Base-by-base conservation (phyloP, 2,888 invertebrate genomes). In the Oxystoma pomonae region DNA sequence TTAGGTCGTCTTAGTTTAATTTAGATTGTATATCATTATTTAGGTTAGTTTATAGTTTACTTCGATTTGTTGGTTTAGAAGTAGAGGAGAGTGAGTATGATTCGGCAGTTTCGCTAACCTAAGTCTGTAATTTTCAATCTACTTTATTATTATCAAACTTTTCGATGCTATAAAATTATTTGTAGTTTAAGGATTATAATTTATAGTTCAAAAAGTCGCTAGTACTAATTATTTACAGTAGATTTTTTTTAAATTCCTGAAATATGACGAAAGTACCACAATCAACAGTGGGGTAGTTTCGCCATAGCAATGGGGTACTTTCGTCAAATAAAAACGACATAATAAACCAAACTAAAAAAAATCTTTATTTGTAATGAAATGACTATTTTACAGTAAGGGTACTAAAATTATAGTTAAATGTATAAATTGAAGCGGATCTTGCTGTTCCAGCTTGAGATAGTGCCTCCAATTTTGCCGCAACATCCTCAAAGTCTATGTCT, bases 301-400 rank as follows among this genome's bases (percentile, higher is more conserved):
- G 55, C n/a, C 60, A 20, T 55, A 22, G 60, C 55, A 22, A 22
- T 55, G 60, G 60, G 60, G 60, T 60, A 60, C 60, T 61, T 61
- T 51, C 52, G 19, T 49, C 52, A 59, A 59, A 5, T 19, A 17
- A 59, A 16, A 51, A 51, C 52, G 51, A 59, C 18, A 51, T 52
- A 18, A 56, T 56, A 5, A 18, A 20, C 18, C 17, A 56, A 17
- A 56, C 18, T 20, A 59, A 18, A 52, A 7, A 20, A 59, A 18
- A 19, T 57, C 20, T 57, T 57, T 5, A 20, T 35, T 2, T 12
- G 3, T 20, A 57, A 20, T 16, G n/a, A 20, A 21, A 51, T 59
- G 20, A 9, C 18, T 51, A 59, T 52, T 20, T 49, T 16, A 59
- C 52, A 59, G 18, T 51, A 20, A 59, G 3, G 52, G 56, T 49